These are phyloP conservation scores for Theristicus caerulescens DNA, from an alignment of 2,113 vertebrate genomes.

Conservation along the genomic window DNA sequence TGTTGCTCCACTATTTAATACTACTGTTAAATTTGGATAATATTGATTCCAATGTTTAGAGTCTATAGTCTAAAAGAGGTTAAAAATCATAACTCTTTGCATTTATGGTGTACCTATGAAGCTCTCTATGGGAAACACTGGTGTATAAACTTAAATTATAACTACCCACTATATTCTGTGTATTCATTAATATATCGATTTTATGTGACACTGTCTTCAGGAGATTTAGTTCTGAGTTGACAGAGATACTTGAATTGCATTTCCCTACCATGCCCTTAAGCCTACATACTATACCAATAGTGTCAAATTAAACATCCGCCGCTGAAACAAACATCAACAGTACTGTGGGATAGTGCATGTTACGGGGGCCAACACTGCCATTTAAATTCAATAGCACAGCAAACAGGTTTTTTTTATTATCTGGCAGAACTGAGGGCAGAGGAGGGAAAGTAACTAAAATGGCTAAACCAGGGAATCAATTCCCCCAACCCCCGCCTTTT, in stretches of 20 bases:
- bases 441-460: not conserved
- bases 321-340: not conserved
- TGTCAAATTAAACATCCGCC: not conserved
- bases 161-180: not conserved
- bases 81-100: not conserved
- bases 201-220: not conserved
- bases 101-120: not conserved
- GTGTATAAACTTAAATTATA: not conserved
- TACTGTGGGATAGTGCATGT: not conserved
- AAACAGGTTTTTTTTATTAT: not conserved
- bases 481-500: fast-evolving
- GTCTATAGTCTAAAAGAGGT: not conserved
- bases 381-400: not conserved
- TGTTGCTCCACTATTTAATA: not conserved
- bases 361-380: not conserved
- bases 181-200: not conserved
- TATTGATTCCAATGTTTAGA: not conserved
- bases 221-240: conserved; percentile 13
- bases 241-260: not conserved
- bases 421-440: not conserved
- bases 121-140: not conserved
- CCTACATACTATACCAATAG: not conserved
- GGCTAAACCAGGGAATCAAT: not conserved
- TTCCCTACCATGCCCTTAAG: conserved; percentile 2
- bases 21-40: not conserved